Evolutionary conservation across 2,113 vertebrate genomes (phyloP), one percentile per base, ranked within the genome.

Genomic region (Bubo blakistoni): DNA sequence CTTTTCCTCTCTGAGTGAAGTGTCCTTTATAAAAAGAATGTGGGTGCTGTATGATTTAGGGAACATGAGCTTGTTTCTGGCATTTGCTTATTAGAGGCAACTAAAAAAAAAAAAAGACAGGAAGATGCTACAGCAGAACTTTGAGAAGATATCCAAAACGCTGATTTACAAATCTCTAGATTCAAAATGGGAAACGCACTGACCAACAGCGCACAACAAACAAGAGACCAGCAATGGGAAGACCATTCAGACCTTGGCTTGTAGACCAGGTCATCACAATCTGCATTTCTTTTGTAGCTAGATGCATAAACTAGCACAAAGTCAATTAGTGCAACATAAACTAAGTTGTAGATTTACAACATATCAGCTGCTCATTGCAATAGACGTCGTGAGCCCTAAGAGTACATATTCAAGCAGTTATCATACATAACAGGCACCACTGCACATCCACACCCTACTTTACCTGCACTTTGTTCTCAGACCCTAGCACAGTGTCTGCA

Each of bases 41-140:
- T 18, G 24, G 24, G 30, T 6, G 58, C 40, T 25, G 15, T 5
- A 36, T 16, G 14, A 24, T 25, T 52, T 22, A n/a, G 29, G 3
- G 15, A 55, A 38, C 0, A 0, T 1, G 4, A 27, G 15, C 16
- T n/a, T 44, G 51, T 55, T 34, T 69, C 54, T 29, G 38, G 15
- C 2, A 0, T 36, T 58, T 46, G 4, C 10, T 69, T 42, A 46
- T 36, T 24, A 74, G 10, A 42, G 32, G 22, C 10, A 44, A 72
- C 8, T 18, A 12, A 51, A 32, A 55, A 58, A 32, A 58, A 32
- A 80, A 47, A 47, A 47, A 47, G 19, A 47, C 19, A 47, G 10
- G 19, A 47, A 13, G 4, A 36, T 15, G 19, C 25, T 54, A 10
- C 38, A 66, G 51, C 5, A 58, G 61, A 38, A 59, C 18, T 59